Evolutionary conservation across 2,797 vertebrate species (phyloP), one percentile per base, ranked within the genome.

Genomic region (Kryptopterus vitreolus): DNA sequence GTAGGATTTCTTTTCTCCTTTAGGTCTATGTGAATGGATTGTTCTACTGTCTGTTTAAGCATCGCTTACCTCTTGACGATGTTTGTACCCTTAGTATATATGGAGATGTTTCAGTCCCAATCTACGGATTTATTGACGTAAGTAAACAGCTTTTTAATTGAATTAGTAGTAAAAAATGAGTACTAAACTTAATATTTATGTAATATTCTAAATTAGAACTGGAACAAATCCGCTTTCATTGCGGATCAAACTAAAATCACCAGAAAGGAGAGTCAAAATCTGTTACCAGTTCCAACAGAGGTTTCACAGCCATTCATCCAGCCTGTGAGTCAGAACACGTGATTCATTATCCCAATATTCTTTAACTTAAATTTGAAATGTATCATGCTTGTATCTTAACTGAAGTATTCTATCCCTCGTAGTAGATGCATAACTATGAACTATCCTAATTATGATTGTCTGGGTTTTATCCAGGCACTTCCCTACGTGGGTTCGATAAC

Each of bases 101-200:
- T 46, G 81, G 77, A 79, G 2, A 75, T 62, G 61, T 79, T 58
- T 9, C 6, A 0, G 16, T 78, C 3, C 50, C 66, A 2, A 6
- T 69, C 4, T 35, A 43, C 68, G 76, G 62, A 1, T 75, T 68
- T 22, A 59, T 82, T 29, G 15, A 82, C 22, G 81, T 82, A 53
- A 61, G 62, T 52, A 0, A 31, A 31, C 15, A 29, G 18, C 8
- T 68, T n/a, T 4, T 16, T 61, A 43, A 6, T 59, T 61, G 29
- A 26, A 29, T 6, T 4, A 43, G 38, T 43, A 43, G 24, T 16
- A 2, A 7, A 7, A 35, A 31, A 16, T 8, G 10, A 10, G 7
- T 7, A 43, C 6, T 43, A 43, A 43, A 43, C 7, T 43, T 10
- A 43, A 43, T 10, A 43, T 7, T 7, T 43, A 43, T 43, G 38